Evolutionary conservation across 2,888 invertebrate species (phyloP).

Genomic region (Siphonodentalium dalli): DNA sequence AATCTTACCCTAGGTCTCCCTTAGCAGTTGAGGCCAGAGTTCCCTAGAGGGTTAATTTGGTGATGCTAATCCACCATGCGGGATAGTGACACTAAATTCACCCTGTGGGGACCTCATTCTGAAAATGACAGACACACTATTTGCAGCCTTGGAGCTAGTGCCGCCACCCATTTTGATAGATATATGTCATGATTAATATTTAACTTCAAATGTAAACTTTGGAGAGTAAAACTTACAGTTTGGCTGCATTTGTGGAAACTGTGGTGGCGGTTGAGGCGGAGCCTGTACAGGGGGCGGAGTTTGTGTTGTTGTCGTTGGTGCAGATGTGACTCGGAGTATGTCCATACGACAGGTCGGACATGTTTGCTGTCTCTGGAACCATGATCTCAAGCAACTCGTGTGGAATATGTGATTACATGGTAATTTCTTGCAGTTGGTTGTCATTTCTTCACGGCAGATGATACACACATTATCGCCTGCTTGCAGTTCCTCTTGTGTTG

Average conservation of each 20-base stretch:
- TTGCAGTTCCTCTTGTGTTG: constrained; percentile 87
- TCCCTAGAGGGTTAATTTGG: too few species aligned
- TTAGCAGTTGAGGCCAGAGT: too few species aligned
- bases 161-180: too few species aligned
- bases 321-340: constrained; percentile 69
- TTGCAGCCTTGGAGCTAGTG: too few species aligned
- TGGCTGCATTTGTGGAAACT: constrained; percentile 28
- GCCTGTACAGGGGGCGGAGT: constrained; percentile 61
- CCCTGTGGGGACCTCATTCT: too few species aligned
- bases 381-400: constrained; percentile 93
- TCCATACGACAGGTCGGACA: constrained; percentile 98
- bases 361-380: constrained; percentile 99
- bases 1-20: too few species aligned
- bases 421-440: constrained; percentile 82
- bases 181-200: too few species aligned
- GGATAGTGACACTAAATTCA: too few species aligned
- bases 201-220: too few species aligned
- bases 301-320: constrained; percentile 63
- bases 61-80: too few species aligned
- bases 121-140: too few species aligned
- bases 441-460: constrained; percentile 92
- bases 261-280: constrained; percentile 29
- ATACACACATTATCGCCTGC: constrained; percentile 95
- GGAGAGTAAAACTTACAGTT: constrained; percentile 31
- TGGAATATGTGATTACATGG: constrained; percentile 99